Conservation (phyloP, 92 coral and sea anemone genomes). For the Meandrina meandrites region DNA sequence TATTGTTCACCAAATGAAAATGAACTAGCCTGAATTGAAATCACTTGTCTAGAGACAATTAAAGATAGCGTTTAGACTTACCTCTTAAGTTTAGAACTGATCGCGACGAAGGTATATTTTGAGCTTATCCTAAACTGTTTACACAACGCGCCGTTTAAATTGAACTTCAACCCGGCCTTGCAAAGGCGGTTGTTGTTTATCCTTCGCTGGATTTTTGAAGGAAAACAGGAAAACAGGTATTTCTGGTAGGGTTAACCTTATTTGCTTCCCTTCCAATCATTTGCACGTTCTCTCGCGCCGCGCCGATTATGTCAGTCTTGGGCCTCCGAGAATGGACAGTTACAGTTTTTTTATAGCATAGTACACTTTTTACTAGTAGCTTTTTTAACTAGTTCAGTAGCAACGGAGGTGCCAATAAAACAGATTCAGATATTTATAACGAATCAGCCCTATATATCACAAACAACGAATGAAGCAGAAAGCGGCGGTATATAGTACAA, state of each 20-base stretch:
- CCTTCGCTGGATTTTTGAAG: not conserved
- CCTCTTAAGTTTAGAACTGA: not conserved
- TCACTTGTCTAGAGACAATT: not conserved
- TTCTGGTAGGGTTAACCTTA: not conserved
- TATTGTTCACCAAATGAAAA: constrained; percentile 6
- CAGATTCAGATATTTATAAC: not conserved
- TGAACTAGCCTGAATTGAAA: not conserved
- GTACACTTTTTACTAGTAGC: not conserved
- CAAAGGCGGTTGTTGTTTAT: not conserved
- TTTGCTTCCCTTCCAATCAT: not conserved
- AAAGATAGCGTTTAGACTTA: not conserved
- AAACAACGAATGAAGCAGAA: not conserved
- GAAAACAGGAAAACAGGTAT: not conserved
- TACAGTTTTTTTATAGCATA: not conserved
- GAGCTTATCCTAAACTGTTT: not conserved
- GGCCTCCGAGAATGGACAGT: not conserved
- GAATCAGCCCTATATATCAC: not conserved
- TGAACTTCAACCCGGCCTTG: not conserved
- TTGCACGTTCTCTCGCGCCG: not conserved
- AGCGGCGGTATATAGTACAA: not conserved
- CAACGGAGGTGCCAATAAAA: not conserved
- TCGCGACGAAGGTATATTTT: not conserved
- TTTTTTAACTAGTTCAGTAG: not conserved
- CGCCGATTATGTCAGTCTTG: not conserved
- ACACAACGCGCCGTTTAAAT: not conserved